Conservation (phyloP, 2,113 vertebrate species). For the Colius striatus region DNA sequence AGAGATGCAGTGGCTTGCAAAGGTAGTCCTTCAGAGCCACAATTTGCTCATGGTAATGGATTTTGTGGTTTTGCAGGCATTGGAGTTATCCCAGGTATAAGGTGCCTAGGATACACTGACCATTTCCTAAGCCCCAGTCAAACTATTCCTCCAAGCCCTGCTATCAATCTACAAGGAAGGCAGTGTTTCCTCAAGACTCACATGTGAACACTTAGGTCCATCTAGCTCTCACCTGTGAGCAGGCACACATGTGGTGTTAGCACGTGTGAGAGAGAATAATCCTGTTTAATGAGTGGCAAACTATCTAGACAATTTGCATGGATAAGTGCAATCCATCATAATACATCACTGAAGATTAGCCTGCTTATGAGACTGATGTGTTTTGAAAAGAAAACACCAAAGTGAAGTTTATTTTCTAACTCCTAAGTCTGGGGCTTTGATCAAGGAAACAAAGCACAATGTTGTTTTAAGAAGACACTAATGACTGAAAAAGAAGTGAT, state of each 20-base stretch:
- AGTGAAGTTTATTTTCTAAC: conserved; percentile 56
- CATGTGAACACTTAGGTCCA: not conserved
- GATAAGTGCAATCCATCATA: conserved; percentile 45
- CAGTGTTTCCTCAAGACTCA: not conserved
- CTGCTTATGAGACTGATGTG: conserved; percentile 9
- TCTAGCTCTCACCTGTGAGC: not conserved
- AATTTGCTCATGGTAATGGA: fast-evolving
- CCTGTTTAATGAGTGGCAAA: conserved; percentile 30
- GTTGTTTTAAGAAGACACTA: conserved; percentile 61
- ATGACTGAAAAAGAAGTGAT: conserved; percentile 46
- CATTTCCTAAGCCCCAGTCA: no score
- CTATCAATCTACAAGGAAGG: fast-evolving
- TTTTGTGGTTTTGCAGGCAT: fast-evolving
- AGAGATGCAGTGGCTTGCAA: not conserved
- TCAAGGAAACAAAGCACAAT: conserved; percentile 61
- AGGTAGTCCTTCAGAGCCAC: not conserved
- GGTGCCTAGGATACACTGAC: not conserved
- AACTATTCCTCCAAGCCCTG: not conserved
- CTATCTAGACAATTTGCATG: conserved; percentile 9
- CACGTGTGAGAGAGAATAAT: not conserved
- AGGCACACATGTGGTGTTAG: not conserved
- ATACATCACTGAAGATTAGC: conserved; percentile 44
- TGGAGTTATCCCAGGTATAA: not conserved
- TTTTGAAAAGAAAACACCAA: conserved; percentile 59
- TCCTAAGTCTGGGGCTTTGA: conserved; percentile 49